Percentiles rank a stretch among this genome's conserved stretches.
Conservation (phyloP, 2,113 vertebrate genomes). For the Halichoerus grypus region DNA sequence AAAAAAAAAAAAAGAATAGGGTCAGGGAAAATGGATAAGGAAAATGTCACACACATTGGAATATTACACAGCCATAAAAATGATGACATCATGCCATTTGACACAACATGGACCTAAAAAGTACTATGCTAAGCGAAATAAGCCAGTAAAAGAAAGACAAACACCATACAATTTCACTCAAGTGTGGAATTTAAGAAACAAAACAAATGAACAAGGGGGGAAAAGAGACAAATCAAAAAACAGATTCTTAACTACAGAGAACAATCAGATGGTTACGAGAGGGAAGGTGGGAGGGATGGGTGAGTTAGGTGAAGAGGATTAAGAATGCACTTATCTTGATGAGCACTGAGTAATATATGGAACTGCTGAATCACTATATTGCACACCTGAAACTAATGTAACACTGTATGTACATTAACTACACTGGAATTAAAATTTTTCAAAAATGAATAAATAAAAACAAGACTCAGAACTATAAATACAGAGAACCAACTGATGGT, state of each 20-base stretch:
- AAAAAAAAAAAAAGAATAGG: not conserved
- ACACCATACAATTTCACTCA: not conserved
- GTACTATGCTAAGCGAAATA: not conserved
- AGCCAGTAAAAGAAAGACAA: not conserved
- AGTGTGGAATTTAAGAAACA: not conserved
- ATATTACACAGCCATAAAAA: not conserved
- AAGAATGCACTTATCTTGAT: not conserved
- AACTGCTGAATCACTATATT: not conserved
- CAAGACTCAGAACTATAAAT: not conserved
- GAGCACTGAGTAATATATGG: not conserved
- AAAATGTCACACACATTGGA: not conserved
- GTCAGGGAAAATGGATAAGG: not conserved
- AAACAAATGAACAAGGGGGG: not conserved
- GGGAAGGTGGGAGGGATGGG: not conserved
- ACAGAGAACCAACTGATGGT: not conserved
- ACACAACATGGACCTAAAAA: not conserved
- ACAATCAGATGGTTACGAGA: not conserved
- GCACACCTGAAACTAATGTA: not conserved
- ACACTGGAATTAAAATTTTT: not conserved
- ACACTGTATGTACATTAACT: not conserved
- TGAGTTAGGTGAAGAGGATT: not conserved
- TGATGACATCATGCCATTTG: not conserved
- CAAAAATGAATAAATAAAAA: not conserved
- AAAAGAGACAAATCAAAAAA: not conserved
- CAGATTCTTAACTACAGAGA: not conserved